These are phyloP conservation scores for Nomada goodeniana DNA, from an alignment of 2,888 invertebrate species.

Conservation along the genomic window DNA sequence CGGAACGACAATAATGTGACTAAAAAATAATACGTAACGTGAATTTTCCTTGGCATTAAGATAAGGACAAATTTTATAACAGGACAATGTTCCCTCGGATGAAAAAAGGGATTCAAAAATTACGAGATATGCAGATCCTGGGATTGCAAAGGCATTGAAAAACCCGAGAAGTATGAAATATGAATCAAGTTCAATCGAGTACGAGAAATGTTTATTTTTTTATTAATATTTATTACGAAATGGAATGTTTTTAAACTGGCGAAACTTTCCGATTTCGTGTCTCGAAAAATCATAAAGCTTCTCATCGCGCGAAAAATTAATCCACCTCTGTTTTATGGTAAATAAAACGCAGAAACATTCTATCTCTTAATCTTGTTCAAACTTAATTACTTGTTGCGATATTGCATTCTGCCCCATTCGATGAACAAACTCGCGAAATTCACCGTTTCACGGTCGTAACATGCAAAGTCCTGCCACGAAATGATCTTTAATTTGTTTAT, in stretches of 20 bases:
- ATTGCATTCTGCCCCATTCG: conserved; percentile 47
- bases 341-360: conserved; percentile 64
- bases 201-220: not conserved
- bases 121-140: too few relatives aligned
- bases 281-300: conserved; percentile 57
- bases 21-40: conserved; percentile 47
- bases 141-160: not conserved
- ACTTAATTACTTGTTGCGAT: conserved; percentile 62
- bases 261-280: conserved; percentile 53
- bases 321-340: conserved; percentile 61
- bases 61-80: too few relatives aligned
- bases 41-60: not conserved
- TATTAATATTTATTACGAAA: conserved; percentile 27
- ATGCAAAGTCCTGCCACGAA: conserved; percentile 3
- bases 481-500: conserved; percentile 5
- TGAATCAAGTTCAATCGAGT: too few relatives aligned
- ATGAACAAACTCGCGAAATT: conserved; percentile 31
- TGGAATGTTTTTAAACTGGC: conserved; percentile 39
- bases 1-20: conserved; percentile 49
- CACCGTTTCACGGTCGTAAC: conserved; percentile 16
- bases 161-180: too few relatives aligned
- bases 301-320: conserved; percentile 55
- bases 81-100: too few relatives aligned
- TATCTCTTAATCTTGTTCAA: conserved; percentile 63
- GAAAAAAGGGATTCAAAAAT: not conserved